Evolutionary conservation across 1,140 invertebrate species (phyloP).

Genomic region (Diploscapter pachys): DNA sequence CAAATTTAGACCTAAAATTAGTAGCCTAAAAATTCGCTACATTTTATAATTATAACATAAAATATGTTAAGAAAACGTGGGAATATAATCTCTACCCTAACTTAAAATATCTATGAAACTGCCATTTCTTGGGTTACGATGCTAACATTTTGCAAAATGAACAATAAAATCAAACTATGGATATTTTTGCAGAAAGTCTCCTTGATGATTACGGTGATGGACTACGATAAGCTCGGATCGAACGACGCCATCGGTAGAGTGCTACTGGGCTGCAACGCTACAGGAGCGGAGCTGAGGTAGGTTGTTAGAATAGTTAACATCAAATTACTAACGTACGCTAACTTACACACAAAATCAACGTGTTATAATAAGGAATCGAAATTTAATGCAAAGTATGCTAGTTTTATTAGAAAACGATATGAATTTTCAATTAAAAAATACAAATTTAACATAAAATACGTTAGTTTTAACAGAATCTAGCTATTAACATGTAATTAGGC

Average conservation of each 20-base stretch:
- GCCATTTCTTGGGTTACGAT: constrained; percentile 43
- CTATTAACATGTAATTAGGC: not conserved
- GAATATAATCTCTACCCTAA: constrained; percentile 1
- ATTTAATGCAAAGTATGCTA: not conserved
- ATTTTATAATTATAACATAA: too few species aligned
- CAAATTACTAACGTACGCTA: not conserved
- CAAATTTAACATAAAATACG: too few species aligned
- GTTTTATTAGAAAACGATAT: not conserved
- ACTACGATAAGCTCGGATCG: constrained; percentile 99
- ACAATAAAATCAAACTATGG: too few species aligned
- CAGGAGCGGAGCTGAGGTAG: constrained; percentile 79
- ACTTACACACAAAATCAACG: too few species aligned
- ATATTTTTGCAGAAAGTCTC: constrained; percentile 81
- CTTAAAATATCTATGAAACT: not conserved
- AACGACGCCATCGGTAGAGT: constrained; percentile 96
- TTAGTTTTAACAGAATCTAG: not conserved
- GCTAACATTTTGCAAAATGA: too few species aligned
- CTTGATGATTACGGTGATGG: constrained; percentile 94
- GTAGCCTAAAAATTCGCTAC: too few species aligned
- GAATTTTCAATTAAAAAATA: too few species aligned
- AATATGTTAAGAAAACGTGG: constrained; percentile 6
- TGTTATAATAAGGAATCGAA: not conserved
- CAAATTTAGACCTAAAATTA: too few species aligned
- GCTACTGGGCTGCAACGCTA: constrained; percentile 91
- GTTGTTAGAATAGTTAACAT: not conserved